A percentile compares a stretch with the other conserved stretches of the same genome.
Conservation (phyloP, 2,888 invertebrate species). For the Gisinianus flammeolus region DNA sequence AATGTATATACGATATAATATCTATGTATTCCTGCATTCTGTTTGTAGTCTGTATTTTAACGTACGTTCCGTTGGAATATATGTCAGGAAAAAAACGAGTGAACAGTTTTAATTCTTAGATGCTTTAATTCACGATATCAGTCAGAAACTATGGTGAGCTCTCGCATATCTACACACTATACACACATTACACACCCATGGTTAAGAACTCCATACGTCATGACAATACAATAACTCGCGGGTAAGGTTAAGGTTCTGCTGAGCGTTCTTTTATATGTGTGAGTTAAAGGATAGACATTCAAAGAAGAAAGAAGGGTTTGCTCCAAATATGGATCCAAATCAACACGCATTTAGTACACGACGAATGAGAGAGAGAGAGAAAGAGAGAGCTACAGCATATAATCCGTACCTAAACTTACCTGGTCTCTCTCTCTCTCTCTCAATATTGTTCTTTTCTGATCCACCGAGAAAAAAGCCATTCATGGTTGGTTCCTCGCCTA, state of each 20-base stretch:
- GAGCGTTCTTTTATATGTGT: conserved; percentile 19
- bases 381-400: background rate
- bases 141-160: background rate
- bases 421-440: background rate
- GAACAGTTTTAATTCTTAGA: background rate
- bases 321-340: conserved; percentile 35
- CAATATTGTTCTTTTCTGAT: conserved; percentile 30
- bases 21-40: too few relatives aligned
- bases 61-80: too few relatives aligned
- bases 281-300: background rate
- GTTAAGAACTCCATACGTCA: too few relatives aligned
- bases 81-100: background rate
- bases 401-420: conserved; percentile 4
- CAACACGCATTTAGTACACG: background rate
- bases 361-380: background rate
- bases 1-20: too few relatives aligned
- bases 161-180: too few relatives aligned
- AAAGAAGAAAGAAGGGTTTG: conserved; percentile 18
- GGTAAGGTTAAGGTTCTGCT: conserved; percentile 17
- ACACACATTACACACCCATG: too few relatives aligned
- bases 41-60: too few relatives aligned
- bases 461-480: conserved; percentile 29
- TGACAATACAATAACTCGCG: background rate
- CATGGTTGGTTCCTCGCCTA: background rate
- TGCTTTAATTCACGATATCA: background rate